Evolutionary conservation across 2,113 vertebrate genomes (phyloP).

Genomic region (Lagopus leucura): DNA sequence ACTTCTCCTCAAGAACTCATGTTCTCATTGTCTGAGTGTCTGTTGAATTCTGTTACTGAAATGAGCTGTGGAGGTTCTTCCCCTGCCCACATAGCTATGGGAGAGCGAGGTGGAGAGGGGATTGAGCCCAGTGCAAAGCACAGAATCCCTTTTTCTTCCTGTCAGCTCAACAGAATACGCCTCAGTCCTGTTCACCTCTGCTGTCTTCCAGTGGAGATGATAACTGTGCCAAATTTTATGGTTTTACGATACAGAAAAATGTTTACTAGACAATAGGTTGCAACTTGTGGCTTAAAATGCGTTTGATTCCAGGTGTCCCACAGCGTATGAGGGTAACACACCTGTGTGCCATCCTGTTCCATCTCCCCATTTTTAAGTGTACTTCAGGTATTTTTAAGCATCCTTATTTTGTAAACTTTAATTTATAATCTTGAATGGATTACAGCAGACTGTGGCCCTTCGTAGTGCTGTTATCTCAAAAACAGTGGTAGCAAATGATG

Average conservation of each 20-base stretch:
- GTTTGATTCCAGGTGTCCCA: not conserved
- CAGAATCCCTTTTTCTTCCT: not conserved
- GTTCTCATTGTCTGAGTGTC: not conserved
- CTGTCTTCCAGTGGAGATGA: slow-evolving; percentile 10
- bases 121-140: not conserved
- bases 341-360: not conserved
- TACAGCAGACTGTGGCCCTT: not conserved
- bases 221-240: slow-evolving; percentile 71
- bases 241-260: slow-evolving; percentile 22
- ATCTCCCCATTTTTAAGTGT: slow-evolving; percentile 36
- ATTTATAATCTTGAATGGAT: slow-evolving; percentile 32
- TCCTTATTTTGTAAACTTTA: slow-evolving; percentile 71
- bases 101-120: not conserved
- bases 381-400: slow-evolving; percentile 60
- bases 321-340: rapidly evolving
- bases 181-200: not conserved
- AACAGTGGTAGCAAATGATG: not conserved
- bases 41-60: not conserved
- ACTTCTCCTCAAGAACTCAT: not conserved
- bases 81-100: not conserved
- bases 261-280: slow-evolving; percentile 57
- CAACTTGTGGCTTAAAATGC: slow-evolving; percentile 63
- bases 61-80: not conserved
- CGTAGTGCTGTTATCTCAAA: not conserved
- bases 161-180: not conserved